These are phyloP conservation scores for Theonella swinhoei DNA, from an alignment of 37 sponge, comb jelly and placozoan genomes.

Conservation along the genomic window DNA sequence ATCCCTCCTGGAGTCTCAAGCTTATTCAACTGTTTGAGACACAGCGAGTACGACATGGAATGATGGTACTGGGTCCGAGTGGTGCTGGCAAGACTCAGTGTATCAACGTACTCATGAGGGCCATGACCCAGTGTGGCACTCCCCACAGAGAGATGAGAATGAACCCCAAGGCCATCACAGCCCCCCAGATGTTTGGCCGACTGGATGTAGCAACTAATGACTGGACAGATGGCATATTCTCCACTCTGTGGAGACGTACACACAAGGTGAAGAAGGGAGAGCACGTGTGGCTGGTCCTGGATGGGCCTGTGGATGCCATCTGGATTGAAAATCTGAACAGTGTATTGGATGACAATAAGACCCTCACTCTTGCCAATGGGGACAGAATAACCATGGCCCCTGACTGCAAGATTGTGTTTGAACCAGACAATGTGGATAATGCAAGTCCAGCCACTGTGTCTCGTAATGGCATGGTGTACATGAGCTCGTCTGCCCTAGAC, in stretches of 20 bases:
- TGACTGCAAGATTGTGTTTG: constrained; percentile 96
- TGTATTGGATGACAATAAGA: constrained; percentile 99
- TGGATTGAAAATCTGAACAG: constrained; percentile 99
- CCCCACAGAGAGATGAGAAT: constrained; percentile 98
- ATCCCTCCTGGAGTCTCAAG: constrained; percentile 96
- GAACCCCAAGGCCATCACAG: constrained; percentile 99
- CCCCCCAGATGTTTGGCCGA: constrained; percentile 98
- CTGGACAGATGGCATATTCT: constrained; percentile 99
- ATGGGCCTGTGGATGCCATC: constrained; percentile 99
- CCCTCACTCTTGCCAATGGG: constrained; percentile 95
- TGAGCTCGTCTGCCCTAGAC: constrained; percentile 96
- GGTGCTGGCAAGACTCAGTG: constrained; percentile 95
- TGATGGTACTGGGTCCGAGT: constrained; percentile 99
- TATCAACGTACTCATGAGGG: constrained; percentile 90
- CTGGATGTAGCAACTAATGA: constrained; percentile 98
- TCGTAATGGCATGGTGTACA: constrained; percentile 96
- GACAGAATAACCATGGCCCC: constrained; percentile 97
- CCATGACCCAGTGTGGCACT: constrained; percentile 87
- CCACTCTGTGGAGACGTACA: constrained; percentile 96
- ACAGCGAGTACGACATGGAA: constrained; percentile 96
- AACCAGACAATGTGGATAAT: constrained; percentile 98
- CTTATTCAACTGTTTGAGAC: constrained; percentile 98
- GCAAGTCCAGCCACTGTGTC: constrained; percentile 98
- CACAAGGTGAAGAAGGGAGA: constrained; percentile 95
- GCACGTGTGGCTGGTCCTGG: constrained; percentile 94